Conservation (phyloP, 2,797 vertebrate genomes). For the Mastacembelus armatus region DNA sequence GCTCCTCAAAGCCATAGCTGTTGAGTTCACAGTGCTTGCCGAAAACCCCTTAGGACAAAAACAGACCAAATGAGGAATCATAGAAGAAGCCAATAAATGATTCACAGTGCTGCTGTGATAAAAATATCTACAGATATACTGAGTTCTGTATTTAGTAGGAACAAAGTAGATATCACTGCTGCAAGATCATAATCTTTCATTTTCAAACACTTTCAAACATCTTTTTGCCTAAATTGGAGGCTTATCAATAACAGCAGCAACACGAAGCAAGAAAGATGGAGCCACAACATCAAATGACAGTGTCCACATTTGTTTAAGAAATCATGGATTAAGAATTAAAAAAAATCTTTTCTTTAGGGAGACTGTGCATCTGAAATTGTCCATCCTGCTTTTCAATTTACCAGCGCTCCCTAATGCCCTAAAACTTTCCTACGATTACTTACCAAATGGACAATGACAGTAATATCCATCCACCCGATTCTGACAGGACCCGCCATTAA, state of each 20-base stretch:
- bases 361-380: constrained; percentile 29
- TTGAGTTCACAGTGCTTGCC: constrained; percentile 98
- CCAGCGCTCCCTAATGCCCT: constrained; percentile 19
- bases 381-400: constrained; percentile 50
- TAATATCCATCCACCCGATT: constrained; percentile 95
- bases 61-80: constrained; percentile 45
- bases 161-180: constrained; percentile 15
- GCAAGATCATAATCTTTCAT: constrained; percentile 8
- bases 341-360: constrained; percentile 35
- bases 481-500: constrained; percentile 98
- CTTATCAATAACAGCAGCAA: constrained; percentile 17
- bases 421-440: constrained; percentile 79
- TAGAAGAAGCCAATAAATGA: constrained; percentile 52
- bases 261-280: constrained; percentile 50
- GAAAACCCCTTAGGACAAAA: constrained; percentile 90
- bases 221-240: background rate
- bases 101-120: constrained; percentile 43
- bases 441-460: constrained; percentile 98
- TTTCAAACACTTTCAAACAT: constrained; percentile 5
- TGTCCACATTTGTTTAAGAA: constrained; percentile 48
- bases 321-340: constrained; percentile 25
- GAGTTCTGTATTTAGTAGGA: background rate
- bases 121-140: constrained; percentile 45
- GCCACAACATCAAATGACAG: constrained; percentile 53
- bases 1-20: constrained; percentile 97